These are phyloP conservation scores for Hylaeus volcanicus DNA, from an alignment of 1,140 invertebrate genomes.

Conservation along the genomic window DNA sequence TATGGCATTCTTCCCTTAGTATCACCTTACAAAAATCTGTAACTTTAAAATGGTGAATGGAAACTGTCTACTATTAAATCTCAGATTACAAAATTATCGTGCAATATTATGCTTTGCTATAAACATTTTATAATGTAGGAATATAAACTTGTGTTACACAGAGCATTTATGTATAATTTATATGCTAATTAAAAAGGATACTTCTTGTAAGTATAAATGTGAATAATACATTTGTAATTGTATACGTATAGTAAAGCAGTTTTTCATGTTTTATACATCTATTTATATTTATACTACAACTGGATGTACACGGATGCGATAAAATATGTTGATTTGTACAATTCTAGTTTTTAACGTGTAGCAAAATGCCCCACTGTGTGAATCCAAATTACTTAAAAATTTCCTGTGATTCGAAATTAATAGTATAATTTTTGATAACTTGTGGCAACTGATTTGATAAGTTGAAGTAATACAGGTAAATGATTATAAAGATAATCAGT, in stretches of 20 bases:
- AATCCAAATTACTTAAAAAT: slow-evolving; percentile 1
- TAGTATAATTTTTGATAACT: neutral
- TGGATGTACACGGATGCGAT: slow-evolving; percentile 11
- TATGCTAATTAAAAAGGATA: neutral
- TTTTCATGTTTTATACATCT: slow-evolving; percentile 31
- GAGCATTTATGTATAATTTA: neutral
- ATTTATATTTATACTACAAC: slow-evolving; percentile 50
- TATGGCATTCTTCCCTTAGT: neutral
- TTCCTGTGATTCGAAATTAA: neutral
- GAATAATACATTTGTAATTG: neutral
- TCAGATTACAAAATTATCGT: neutral
- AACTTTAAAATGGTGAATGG: neutral
- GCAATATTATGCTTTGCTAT: neutral
- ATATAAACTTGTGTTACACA: neutral
- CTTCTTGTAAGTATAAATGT: neutral
- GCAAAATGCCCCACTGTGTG: neutral
- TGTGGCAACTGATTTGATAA: neutral
- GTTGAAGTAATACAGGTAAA: neutral
- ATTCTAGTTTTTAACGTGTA: neutral
- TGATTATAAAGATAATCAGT: slow-evolving; percentile 37
- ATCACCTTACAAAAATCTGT: neutral
- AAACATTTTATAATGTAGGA: neutral
- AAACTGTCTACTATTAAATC: neutral
- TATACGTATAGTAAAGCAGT: neutral
- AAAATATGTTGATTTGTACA: slow-evolving; percentile 17